phyloP scores from a whole-genome alignment of 2,797 vertebrate genomes.

The Betta splendens region DNA sequence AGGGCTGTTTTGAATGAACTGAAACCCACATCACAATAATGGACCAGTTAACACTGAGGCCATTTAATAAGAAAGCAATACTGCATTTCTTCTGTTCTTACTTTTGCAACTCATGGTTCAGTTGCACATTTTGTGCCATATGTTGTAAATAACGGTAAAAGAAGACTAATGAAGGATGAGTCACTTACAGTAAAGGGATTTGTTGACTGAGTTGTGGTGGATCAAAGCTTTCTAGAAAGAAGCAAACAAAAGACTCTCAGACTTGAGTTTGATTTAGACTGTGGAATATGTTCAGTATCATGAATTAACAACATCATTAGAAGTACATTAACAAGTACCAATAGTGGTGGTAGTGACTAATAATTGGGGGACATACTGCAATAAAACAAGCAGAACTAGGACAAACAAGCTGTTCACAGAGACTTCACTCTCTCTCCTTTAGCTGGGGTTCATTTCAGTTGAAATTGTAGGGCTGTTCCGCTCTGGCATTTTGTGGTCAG shows the following conservation, averaged over 20 bases:
- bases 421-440: neutral
- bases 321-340: no score
- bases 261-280: no score
- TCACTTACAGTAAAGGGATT: conserved; percentile 85
- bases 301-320: no score
- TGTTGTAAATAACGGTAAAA: conserved; percentile 8
- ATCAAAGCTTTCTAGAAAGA: conserved; percentile 75
- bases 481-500: conserved; percentile 21
- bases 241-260: neutral
- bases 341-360: no score
- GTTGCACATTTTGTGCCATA: neutral
- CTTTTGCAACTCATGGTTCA: neutral
- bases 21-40: conserved; percentile 16
- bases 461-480: conserved; percentile 15
- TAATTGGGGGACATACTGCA: no score
- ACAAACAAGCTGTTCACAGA: neutral
- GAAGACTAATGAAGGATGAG: conserved; percentile 3
- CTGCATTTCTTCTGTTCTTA: neutral
- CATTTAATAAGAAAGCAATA: no score
- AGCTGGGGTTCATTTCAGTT: conserved; percentile 11
- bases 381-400: neutral
- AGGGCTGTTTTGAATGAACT: conserved; percentile 81
- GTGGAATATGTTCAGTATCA: no score
- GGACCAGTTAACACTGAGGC: neutral
- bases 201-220: conserved; percentile 71